Conservation (phyloP, 2,888 invertebrate genomes). For the Eupithecia dodoneata region DNA sequence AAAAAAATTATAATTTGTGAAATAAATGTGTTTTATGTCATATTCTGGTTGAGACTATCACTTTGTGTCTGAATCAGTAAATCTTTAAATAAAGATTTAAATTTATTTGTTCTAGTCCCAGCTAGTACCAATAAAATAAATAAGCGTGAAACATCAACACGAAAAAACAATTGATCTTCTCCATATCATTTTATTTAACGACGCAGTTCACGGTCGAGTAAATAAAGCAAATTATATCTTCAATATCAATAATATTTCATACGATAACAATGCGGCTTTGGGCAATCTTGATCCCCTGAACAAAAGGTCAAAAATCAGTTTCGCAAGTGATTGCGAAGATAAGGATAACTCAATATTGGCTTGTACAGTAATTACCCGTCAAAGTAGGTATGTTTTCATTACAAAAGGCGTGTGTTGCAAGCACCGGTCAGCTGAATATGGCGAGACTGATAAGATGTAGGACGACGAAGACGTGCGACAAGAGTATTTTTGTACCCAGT, state of each 20-base stretch:
- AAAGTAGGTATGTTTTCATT: constrained; percentile 23
- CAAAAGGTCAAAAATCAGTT: constrained; percentile 38
- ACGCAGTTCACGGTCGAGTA: constrained; percentile 14
- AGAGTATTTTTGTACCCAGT: constrained; percentile 3
- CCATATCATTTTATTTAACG: not conserved
- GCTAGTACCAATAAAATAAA: constrained; percentile 3
- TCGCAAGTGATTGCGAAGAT: constrained; percentile 37
- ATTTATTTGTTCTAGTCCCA: not conserved
- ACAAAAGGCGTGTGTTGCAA: constrained; percentile 41
- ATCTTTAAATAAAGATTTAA: not conserved
- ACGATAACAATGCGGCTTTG: constrained; percentile 18
- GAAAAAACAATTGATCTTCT: constrained; percentile 9
- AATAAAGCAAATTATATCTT: constrained; percentile 7
- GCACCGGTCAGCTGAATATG: constrained; percentile 26
- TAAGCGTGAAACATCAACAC: constrained; percentile 4
- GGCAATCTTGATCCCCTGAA: constrained; percentile 20
- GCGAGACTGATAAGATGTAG: constrained; percentile 26
- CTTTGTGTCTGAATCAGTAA: not conserved
- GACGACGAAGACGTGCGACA: not conserved
- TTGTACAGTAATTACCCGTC: constrained; percentile 32
- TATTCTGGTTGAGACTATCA: not conserved
- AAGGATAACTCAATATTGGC: constrained; percentile 31
- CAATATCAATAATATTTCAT: constrained; percentile 17
- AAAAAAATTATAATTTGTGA: too few species aligned
- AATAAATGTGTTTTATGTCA: not conserved